Conservation (phyloP, 2,797 vertebrate species). For the Saxicola maurus region DNA sequence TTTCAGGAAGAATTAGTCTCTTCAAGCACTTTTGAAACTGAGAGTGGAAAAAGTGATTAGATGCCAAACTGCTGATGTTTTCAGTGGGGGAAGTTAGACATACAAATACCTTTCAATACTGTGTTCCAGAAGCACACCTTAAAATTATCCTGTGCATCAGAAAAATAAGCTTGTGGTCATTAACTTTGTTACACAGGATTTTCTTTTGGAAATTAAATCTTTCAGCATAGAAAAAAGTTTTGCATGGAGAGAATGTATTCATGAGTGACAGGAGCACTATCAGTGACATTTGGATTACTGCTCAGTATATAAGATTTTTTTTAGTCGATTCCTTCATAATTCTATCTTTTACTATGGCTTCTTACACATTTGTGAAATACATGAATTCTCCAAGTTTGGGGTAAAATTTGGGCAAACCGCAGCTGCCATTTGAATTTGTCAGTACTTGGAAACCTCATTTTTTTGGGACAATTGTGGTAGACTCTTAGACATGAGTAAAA, state of each 20-base stretch:
- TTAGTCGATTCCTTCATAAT: not conserved
- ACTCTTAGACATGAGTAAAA: not conserved
- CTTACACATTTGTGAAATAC: not conserved
- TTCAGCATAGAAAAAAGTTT: not conserved
- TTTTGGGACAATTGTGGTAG: not conserved
- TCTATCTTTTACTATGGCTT: not conserved
- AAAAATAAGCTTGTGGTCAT: not conserved
- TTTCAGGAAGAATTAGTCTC: not conserved
- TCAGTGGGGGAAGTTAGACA: not conserved
- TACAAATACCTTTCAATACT: not conserved
- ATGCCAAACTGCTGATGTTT: not conserved
- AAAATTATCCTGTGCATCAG: not conserved
- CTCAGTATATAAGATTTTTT: not conserved
- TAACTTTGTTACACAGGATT: not conserved
- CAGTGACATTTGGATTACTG: not conserved
- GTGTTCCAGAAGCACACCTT: not conserved
- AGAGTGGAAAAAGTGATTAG: not conserved
- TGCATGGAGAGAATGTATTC: rapidly evolving
- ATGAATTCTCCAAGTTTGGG: not conserved
- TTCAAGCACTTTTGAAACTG: not conserved
- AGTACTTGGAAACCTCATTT: not conserved
- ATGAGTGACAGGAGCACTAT: not conserved
- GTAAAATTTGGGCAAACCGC: not conserved
- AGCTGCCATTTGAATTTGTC: not conserved
- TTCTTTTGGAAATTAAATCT: not conserved